Conservation (phyloP, 2,113 vertebrate species). For the Asarcornis scutulata region DNA sequence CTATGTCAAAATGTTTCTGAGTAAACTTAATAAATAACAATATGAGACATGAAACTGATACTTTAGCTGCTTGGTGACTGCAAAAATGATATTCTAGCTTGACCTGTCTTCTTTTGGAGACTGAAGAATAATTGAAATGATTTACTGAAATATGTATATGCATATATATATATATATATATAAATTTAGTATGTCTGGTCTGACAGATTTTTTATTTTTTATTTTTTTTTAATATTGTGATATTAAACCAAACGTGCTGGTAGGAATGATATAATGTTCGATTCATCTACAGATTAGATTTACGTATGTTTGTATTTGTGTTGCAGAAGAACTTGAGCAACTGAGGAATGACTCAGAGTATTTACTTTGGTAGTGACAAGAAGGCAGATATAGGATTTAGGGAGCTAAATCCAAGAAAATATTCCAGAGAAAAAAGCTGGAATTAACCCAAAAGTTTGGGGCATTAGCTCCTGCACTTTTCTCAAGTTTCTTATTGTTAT, state of each 20-base stretch:
- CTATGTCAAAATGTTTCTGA: neutral
- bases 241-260: neutral
- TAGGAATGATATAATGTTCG: neutral
- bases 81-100: neutral
- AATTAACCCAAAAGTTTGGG: neutral
- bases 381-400: neutral
- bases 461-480: neutral
- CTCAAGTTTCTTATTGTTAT: neutral
- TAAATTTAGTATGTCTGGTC: neutral
- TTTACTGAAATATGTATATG: neutral
- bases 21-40: neutral
- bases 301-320: neutral
- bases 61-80: neutral
- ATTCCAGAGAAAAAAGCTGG: neutral
- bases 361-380: neutral
- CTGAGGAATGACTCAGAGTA: neutral
- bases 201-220: neutral
- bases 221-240: neutral
- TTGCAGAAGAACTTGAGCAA: neutral
- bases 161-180: neutral
- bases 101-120: neutral
- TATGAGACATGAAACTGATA: neutral
- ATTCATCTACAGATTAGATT: neutral
- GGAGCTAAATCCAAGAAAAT: neutral
- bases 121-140: neutral